Conservation (phyloP, 2,888 invertebrate genomes). For the Nemapogon koenigi region DNA sequence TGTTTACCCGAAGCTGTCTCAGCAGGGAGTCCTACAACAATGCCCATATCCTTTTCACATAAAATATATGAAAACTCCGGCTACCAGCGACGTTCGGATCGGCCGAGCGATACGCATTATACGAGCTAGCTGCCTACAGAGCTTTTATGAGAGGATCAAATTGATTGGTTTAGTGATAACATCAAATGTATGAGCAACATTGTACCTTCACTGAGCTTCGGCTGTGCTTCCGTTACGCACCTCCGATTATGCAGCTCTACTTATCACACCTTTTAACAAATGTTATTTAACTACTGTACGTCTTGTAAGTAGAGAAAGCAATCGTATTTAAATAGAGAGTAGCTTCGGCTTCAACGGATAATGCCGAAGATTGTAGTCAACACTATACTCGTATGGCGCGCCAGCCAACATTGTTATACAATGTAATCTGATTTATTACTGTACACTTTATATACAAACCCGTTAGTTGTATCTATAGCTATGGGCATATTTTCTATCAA, state of each 20-base stretch:
- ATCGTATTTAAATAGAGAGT: no score
- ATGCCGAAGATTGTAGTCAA: no score
- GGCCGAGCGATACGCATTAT: constrained; percentile 52
- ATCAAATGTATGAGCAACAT: constrained; percentile 30
- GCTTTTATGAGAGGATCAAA: constrained; percentile 63
- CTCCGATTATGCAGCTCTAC: constrained; percentile 31
- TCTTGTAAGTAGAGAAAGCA: constrained; percentile 7
- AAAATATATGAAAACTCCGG: constrained; percentile 61
- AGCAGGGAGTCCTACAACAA: constrained; percentile 56
- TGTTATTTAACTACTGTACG: constrained; percentile 15
- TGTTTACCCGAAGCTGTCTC: constrained; percentile 52
- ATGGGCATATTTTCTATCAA: no score
- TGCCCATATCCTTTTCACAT: constrained; percentile 63
- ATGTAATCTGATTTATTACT: no score
- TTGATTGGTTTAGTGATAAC: constrained; percentile 61
- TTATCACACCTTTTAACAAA: constrained; percentile 46
- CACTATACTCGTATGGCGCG: no score
- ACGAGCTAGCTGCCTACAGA: constrained; percentile 48
- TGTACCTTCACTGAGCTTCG: constrained; percentile 12
- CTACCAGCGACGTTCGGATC: constrained; percentile 53
- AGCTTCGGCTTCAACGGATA: no score
- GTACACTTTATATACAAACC: no score
- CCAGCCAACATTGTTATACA: no score
- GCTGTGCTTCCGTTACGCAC: constrained; percentile 25
- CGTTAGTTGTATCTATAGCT: no score